Conservation (phyloP, 2,888 invertebrate species). For the Drosophila algonquin region DNA sequence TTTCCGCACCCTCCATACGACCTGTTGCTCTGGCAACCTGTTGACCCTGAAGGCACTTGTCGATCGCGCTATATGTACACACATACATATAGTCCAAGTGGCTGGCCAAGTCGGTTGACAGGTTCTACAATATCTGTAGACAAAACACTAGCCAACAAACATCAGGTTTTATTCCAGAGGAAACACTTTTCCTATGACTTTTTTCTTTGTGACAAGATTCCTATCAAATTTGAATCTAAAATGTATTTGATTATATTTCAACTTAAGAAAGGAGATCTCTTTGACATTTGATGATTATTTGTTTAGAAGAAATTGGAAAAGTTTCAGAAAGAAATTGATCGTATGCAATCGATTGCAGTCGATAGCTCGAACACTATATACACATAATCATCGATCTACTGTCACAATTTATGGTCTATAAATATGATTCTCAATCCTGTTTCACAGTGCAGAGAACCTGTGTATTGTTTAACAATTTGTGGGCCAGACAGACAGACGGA, state of each 20-base stretch:
- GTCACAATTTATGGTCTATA: neutral
- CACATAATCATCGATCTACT: no score
- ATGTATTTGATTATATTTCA: no score
- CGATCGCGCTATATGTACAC: slow-evolving; percentile 31
- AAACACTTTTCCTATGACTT: no score
- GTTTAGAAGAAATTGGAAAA: no score
- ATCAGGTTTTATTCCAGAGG: neutral
- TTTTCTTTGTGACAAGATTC: no score
- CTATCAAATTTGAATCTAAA: no score
- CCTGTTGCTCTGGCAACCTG: slow-evolving; percentile 53
- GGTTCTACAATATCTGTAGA: slow-evolving; percentile 22
- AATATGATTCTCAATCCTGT: neutral
- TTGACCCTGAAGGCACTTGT: slow-evolving; percentile 68
- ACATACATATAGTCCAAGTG: slow-evolving; percentile 1
- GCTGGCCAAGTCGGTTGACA: slow-evolving; percentile 23
- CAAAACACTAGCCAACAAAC: slow-evolving; percentile 12
- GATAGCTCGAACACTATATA: no score
- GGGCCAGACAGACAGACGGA: neutral
- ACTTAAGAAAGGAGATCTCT: no score
- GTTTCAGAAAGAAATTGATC: no score
- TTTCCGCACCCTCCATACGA: neutral
- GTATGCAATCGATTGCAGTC: no score
- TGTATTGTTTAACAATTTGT: slow-evolving; percentile 5
- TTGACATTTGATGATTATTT: no score
- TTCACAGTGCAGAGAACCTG: slow-evolving; percentile 11